A percentile compares a stretch with the other conserved stretches of the same genome.
These are phyloP conservation scores for Dromococcyx pavoninus DNA, from an alignment of 2,797 vertebrate species.

Conservation along the genomic window DNA sequence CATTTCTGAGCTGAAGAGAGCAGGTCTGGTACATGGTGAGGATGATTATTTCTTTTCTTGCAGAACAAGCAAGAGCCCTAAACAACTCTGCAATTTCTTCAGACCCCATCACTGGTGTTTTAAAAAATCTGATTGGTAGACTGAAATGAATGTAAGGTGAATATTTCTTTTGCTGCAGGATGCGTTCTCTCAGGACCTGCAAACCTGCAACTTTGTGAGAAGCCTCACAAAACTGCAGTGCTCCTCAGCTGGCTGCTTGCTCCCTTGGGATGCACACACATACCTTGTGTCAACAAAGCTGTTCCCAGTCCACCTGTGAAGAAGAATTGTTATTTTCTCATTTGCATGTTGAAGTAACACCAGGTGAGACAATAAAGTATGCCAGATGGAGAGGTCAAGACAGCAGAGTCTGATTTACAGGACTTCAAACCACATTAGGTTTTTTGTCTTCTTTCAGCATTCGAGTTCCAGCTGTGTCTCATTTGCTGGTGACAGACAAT, in stretches of 20 bases:
- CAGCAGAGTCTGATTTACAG: background rate
- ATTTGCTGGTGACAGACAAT: background rate
- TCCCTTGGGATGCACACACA: background rate
- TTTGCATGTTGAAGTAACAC: background rate
- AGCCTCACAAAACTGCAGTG: background rate
- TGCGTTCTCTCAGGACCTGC: background rate
- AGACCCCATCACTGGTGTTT: background rate
- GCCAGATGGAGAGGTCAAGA: background rate
- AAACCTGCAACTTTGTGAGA: background rate
- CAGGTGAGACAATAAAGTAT: background rate
- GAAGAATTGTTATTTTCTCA: background rate
- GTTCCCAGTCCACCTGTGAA: background rate
- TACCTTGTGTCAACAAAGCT: background rate
- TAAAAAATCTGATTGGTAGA: too few species aligned
- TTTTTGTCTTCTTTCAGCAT: background rate
- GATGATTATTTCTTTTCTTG: background rate
- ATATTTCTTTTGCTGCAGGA: background rate
- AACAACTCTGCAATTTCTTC: background rate
- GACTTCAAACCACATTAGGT: background rate
- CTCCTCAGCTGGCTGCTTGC: background rate
- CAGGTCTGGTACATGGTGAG: background rate
- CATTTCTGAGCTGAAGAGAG: background rate
- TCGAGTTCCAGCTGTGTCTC: background rate
- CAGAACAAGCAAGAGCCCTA: background rate
- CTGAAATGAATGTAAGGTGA: too few species aligned